Evolutionary conservation across 2,888 invertebrate genomes (phyloP).

Genomic region (Clusia tigrina): DNA sequence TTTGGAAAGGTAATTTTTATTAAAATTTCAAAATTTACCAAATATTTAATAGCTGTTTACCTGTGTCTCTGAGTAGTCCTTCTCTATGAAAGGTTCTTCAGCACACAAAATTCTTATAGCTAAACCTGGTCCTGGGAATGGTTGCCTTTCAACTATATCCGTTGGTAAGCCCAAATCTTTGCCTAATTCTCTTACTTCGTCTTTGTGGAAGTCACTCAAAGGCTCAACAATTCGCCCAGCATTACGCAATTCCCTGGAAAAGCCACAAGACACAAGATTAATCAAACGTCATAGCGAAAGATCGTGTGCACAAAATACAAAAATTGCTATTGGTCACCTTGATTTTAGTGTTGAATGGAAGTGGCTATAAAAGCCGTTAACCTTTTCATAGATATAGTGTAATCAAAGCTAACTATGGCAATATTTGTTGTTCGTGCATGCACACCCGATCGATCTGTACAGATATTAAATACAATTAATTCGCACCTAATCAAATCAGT

Average conservation of each 20-base stretch:
- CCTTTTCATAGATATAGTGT: conserved; percentile 26
- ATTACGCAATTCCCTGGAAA: conserved; percentile 69
- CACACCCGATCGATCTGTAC: too few relatives aligned
- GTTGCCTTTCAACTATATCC: conserved; percentile 91
- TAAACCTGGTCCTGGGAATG: conserved; percentile 98
- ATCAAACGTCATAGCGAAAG: too few relatives aligned
- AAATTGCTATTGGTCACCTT: too few relatives aligned
- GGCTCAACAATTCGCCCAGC: conserved; percentile 95
- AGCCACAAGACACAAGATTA: too few relatives aligned
- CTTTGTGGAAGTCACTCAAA: conserved; percentile 98
- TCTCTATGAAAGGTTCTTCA: conserved; percentile 92
- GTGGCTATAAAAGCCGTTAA: too few relatives aligned
- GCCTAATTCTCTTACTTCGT: conserved; percentile 91
- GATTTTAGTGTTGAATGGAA: too few relatives aligned
- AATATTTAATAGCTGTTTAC: conserved; percentile 57
- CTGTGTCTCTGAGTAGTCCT: conserved; percentile 95
- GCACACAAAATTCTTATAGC: conserved; percentile 97
- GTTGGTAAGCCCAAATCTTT: conserved; percentile 87
- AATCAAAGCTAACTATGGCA: conserved; percentile 22
- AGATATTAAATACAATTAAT: too few relatives aligned
- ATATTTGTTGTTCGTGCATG: too few relatives aligned
- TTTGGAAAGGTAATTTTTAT: conserved; percentile 44
- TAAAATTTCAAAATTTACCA: not conserved
- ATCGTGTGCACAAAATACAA: too few relatives aligned
- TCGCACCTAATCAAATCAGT: conserved; percentile 86